Percentiles rank a stretch among this genome's conserved stretches.
Conservation (phyloP, 1,140 invertebrate species). For the Drosophila carrolli region DNA sequence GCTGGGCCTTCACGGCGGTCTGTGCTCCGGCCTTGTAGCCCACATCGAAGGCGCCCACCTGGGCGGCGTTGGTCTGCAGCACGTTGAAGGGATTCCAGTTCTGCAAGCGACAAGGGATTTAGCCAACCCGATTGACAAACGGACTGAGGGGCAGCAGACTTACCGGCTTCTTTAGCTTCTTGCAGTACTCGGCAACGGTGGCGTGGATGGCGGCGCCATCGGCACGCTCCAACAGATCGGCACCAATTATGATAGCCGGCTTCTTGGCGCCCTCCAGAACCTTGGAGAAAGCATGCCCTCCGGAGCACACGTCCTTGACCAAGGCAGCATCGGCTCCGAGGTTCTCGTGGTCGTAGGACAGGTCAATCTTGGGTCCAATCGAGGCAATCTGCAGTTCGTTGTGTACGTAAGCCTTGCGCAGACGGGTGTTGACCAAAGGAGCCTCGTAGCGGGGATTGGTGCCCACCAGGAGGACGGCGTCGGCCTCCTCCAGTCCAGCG, state of each 20-base stretch:
- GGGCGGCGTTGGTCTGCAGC: slow-evolving; percentile 94
- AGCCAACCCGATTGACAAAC: background rate
- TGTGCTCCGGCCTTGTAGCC: slow-evolving; percentile 94
- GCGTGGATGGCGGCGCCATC: slow-evolving; percentile 93
- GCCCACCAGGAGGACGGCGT: slow-evolving; percentile 96
- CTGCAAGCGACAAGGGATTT: slow-evolving; percentile 28
- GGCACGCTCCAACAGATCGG: slow-evolving; percentile 90
- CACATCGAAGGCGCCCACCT: slow-evolving; percentile 98
- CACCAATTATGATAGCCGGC: slow-evolving; percentile 96
- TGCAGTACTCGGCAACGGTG: slow-evolving; percentile 90
- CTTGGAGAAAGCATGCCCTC: slow-evolving; percentile 91
- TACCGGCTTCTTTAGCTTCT: slow-evolving; percentile 85
- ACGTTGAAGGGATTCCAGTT: slow-evolving; percentile 94
- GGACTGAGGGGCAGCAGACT: slow-evolving; percentile 31
- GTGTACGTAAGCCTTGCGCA: slow-evolving; percentile 96
- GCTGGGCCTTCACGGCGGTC: slow-evolving; percentile 88
- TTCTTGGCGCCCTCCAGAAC: slow-evolving; percentile 92
- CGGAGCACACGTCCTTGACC: slow-evolving; percentile 90
- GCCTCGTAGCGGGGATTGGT: slow-evolving; percentile 99
- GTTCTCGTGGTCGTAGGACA: slow-evolving; percentile 97
- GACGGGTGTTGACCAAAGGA: slow-evolving; percentile 97
- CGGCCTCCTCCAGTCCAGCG: slow-evolving; percentile 95
- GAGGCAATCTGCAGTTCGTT: slow-evolving; percentile 93
- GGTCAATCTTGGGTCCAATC: slow-evolving; percentile 96
- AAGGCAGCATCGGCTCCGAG: slow-evolving; percentile 91